Evolutionary conservation across 2,797 vertebrate genomes (phyloP).

Genomic region (Heterohyrax brucei): DNA sequence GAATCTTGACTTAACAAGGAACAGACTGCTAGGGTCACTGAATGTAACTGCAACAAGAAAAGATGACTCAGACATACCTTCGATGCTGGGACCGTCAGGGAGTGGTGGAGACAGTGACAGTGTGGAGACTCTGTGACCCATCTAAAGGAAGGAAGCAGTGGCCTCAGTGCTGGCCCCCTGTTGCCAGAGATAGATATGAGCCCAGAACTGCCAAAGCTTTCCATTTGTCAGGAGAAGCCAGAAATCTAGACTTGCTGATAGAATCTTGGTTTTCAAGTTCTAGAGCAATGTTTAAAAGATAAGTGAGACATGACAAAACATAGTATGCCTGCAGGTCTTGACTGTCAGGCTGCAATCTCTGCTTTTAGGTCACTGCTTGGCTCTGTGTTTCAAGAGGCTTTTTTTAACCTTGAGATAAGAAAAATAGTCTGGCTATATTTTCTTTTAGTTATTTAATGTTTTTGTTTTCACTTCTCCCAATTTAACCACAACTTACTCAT

Average conservation of each 20-base stretch:
- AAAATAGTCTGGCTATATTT: constrained; percentile 17
- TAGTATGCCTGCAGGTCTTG: not conserved
- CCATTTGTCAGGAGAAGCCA: not conserved
- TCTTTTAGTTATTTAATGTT: not conserved
- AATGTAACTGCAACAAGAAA: not conserved
- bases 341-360: not conserved
- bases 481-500: not conserved
- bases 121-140: too few species aligned
- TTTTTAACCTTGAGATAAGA: not conserved
- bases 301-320: not conserved
- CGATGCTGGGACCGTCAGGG: fast-evolving
- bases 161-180: fast-evolving
- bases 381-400: not conserved
- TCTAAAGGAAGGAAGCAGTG: too few species aligned
- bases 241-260: not conserved
- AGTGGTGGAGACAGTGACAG: not conserved
- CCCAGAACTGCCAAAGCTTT: not conserved
- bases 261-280: constrained; percentile 1
- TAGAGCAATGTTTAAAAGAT: constrained; percentile 11
- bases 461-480: not conserved
- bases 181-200: not conserved
- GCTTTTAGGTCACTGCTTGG: not conserved
- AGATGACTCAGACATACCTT: too few species aligned
- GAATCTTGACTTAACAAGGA: not conserved
- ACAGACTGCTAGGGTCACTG: not conserved